Evolutionary conservation across 92 coral and sea anemone species (phyloP), one percentile per base, ranked within the genome.

Genomic region (Palythoa grandiflora): DNA sequence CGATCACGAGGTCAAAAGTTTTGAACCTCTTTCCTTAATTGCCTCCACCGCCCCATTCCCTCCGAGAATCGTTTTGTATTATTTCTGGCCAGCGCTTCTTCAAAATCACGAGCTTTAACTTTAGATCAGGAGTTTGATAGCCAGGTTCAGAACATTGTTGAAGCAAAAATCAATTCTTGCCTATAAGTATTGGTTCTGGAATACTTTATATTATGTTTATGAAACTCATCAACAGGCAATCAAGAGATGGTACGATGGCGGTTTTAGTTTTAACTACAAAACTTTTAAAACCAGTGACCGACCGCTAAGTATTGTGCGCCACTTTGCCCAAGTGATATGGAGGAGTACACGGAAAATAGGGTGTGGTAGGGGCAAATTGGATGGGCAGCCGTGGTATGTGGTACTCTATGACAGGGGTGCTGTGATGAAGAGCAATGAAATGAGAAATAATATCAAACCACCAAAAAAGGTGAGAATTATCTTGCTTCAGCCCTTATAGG

Each of bases 241-340:
- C 83, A 78, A 78, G 48, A 78, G 83, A 12, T 78, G 83, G 83
- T 44, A 78, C 38, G 83, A 78, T 35, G 83, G 54, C 14, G 68
- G 83, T 38, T 21, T 15, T 1, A 47, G 50, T 15, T 78, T 55
- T 47, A n/a, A 78, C 83, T 78, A 36, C 50, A 3, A 78, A 28
- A 16, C 83, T 53, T 61, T 61, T 78, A 55, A 78, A 53, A 50
- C 68, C 17, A 3, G 3, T 16, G 20, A 37, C 4, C 83, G 16
- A 6, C 54, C 83, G 14, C 68, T 14, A 52, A 37, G 50, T 44
- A 44, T 50, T 37, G 83, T 78, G 19, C 83, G 83, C 83, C 83
- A 78, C n/a, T 78, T 78, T 55, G 83, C 70, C 2, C 83, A 78
- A 66, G 68, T 78, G 51, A 66, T 78, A 39, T 78, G 83, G 83